Evolutionary conservation across 2,113 vertebrate genomes (phyloP).

Genomic region (Sturnira hondurensis): DNA sequence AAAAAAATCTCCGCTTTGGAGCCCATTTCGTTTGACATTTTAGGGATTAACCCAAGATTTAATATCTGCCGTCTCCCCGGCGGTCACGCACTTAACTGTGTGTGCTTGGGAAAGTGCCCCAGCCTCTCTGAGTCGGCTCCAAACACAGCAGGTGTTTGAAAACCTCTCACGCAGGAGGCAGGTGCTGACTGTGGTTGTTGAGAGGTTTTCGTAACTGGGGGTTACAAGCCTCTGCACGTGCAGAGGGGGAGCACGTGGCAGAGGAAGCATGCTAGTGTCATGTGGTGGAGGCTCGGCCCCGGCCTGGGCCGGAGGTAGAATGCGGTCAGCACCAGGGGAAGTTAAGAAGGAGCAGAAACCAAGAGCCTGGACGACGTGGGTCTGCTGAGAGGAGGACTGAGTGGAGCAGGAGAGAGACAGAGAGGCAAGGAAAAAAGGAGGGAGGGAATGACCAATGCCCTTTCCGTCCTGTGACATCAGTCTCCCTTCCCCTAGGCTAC

Average conservation of each 20-base stretch:
- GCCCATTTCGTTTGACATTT: background rate
- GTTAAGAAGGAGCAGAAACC: background rate
- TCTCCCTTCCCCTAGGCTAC: background rate
- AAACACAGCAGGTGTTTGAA: too few species aligned
- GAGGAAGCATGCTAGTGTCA: accelerated
- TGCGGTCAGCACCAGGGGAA: background rate
- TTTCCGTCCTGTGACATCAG: background rate
- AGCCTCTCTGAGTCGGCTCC: background rate
- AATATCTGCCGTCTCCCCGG: background rate
- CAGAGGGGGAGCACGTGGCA: accelerated
- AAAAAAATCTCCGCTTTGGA: background rate
- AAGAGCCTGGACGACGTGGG: background rate
- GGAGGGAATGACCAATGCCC: background rate
- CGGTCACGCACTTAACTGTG: background rate
- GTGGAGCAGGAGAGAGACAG: background rate
- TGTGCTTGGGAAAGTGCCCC: background rate
- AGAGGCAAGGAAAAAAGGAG: background rate
- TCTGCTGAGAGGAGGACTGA: background rate
- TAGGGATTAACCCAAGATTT: background rate
- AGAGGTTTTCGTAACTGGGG: background rate
- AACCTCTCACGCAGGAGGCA: background rate
- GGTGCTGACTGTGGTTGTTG: background rate
- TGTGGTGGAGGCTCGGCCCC: background rate
- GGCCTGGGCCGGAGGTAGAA: background rate
- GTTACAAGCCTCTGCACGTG: background rate